Conservation (phyloP, 2,113 vertebrate genomes). For the Mesocricetus auratus region DNA sequence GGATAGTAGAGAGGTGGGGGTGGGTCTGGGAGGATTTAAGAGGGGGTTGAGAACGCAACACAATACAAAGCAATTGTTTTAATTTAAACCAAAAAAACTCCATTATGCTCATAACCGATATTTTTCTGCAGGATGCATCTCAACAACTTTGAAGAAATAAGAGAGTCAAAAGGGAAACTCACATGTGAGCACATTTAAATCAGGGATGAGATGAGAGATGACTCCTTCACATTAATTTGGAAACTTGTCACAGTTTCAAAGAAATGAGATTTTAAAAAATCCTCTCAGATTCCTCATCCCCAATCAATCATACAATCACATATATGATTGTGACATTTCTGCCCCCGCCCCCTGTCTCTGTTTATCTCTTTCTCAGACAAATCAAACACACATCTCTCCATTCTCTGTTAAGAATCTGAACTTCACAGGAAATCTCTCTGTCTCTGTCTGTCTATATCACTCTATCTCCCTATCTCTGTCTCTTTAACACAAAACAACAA, state of each 20-base stretch:
- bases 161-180: not conserved
- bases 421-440: not conserved
- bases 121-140: not conserved
- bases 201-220: not conserved
- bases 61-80: not conserved
- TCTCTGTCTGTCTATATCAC: not conserved
- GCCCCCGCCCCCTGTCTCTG: no score
- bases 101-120: not conserved
- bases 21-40: not conserved
- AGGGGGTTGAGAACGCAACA: not conserved
- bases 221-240: not conserved
- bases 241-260: not conserved
- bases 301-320: not conserved
- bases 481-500: no score
- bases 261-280: not conserved
- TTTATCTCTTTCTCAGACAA: no score
- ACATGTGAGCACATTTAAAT: not conserved
- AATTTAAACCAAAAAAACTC: not conserved
- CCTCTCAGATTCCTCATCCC: not conserved
- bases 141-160: not conserved
- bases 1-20: not conserved
- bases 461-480: not conserved
- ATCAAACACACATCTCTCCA: no score
- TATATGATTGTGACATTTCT: no score
- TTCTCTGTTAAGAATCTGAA: no score